These are phyloP conservation scores for Metridium senile DNA, from an alignment of 92 coral and sea anemone genomes.

Conservation along the genomic window DNA sequence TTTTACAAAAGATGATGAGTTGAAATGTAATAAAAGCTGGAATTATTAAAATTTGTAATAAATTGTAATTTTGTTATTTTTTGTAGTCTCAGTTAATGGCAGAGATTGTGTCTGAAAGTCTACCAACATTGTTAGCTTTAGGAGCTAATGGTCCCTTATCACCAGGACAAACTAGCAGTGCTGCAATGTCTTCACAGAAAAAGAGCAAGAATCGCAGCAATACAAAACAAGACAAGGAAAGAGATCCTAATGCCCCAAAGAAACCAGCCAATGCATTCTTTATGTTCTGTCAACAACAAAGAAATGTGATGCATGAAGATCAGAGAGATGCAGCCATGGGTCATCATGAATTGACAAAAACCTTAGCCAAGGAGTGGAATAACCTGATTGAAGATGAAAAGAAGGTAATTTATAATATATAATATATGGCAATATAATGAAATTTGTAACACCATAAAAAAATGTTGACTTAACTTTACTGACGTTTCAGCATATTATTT, in stretches of 20 bases:
- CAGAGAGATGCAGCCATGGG: constrained; percentile 91
- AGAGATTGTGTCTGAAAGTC: constrained; percentile 63
- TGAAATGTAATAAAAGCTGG: too few relatives aligned
- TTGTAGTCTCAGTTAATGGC: constrained; percentile 63
- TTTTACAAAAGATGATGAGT: too few relatives aligned
- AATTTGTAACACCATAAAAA: too few relatives aligned
- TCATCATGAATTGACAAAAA: constrained; percentile 93
- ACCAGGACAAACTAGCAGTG: constrained; percentile 60
- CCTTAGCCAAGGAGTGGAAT: constrained; percentile 97
- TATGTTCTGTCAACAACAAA: constrained; percentile 95
- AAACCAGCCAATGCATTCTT: constrained; percentile 98
- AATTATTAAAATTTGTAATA: too few relatives aligned
- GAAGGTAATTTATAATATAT: constrained; percentile 56
- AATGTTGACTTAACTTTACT: too few relatives aligned
- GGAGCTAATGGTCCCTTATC: constrained; percentile 52
- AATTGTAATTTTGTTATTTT: neutral
- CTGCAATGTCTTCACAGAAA: constrained; percentile 53
- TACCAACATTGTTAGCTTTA: constrained; percentile 42
- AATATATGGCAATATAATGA: too few relatives aligned
- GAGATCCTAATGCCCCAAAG: constrained; percentile 97
- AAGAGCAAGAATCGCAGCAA: constrained; percentile 68
- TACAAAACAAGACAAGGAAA: constrained; percentile 81
- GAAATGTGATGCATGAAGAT: constrained; percentile 91
- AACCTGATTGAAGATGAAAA: constrained; percentile 87
- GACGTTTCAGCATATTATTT: too few relatives aligned